A percentile compares a stretch with the other conserved stretches of the same genome.
Evolutionary conservation across 2,888 invertebrate genomes (phyloP).

Genomic region (Melanostoma mellinum): DNA sequence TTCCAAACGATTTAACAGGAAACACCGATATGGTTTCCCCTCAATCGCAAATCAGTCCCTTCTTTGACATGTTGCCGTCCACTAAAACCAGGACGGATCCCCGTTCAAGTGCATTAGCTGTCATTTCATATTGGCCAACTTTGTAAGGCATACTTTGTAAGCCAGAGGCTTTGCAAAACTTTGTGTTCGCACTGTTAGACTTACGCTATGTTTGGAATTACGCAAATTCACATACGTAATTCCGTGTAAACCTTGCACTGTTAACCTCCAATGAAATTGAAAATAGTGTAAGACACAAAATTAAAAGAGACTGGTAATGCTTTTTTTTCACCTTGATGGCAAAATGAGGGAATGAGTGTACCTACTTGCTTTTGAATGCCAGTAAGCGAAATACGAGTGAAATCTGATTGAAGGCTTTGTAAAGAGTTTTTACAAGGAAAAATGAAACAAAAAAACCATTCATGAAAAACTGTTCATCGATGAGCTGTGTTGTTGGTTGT

Average conservation of each 20-base stretch:
- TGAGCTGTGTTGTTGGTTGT: conserved; percentile 6
- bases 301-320: conserved; percentile 26
- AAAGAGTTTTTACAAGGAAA: conserved; percentile 1
- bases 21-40: conserved; percentile 49
- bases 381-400: conserved; percentile 32
- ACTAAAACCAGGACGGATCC: conserved; percentile 13
- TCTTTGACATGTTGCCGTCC: conserved; percentile 10
- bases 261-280: conserved; percentile 65
- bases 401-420: conserved; percentile 46
- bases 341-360: conserved; percentile 6
- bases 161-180: conserved; percentile 36
- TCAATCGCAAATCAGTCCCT: background rate
- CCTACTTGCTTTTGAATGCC: conserved; percentile 21
- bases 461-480: conserved; percentile 55
- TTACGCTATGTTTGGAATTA: conserved; percentile 42
- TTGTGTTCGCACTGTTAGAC: conserved; percentile 29
- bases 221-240: conserved; percentile 57
- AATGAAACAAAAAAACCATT: conserved; percentile 26
- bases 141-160: conserved; percentile 2
- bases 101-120: conserved; percentile 42
- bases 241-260: conserved; percentile 67
- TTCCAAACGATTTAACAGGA: background rate
- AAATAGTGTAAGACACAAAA: conserved; percentile 35
- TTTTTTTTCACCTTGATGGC: conserved; percentile 44
- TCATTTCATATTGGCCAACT: conserved; percentile 24